Evolutionary conservation across 2,113 vertebrate species (phyloP), one percentile per base, ranked within the genome.

Genomic region (Phasianus colchicus): DNA sequence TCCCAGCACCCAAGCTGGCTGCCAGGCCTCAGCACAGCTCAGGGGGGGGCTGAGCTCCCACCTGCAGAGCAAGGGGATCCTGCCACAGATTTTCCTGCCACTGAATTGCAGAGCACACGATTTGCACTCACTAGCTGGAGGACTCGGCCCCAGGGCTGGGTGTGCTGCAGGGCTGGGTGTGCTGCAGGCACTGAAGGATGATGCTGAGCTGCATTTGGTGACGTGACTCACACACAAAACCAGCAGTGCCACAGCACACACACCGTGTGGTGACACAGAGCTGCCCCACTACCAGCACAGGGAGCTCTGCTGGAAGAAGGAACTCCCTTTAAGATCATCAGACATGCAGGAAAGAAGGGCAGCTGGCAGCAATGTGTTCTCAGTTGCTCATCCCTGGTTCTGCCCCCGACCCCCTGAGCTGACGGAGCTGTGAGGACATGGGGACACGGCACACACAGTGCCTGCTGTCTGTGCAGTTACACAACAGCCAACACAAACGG

Each of bases 191-290:
- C 42, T 16, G 13, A 57, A 75, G 85, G 80, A 86, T 70, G 85
- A 34, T 47, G 78, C 2, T 17, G 70, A 74, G 20, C 65, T 19
- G 55, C 43, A 11, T 82, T 77, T 42, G 70, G 77, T 32, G 0
- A 24, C 1, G 1, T 24, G 45, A 42, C 42, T 72, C 42, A 9
- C 48, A 50, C 10, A n/a, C 4, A 27, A 27, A 52, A 13, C 48
- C 48, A 24, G 50, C 50, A 25, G 22, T 7, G 22, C 48, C 22
- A 0, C 12, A 13, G 43, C 1, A 1, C 27, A 3, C 22, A 6
- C 66, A 18, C 42, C 4, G 19, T 0, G 4, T 1, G 24, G 52
- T 30, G 38, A 43, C 43, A 14, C 27, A 9, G 6, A 10, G 12
- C 1, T 1, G 50, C 34, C 7, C 0, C 13, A n/a, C 64, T 15